Conservation (phyloP, 2,888 invertebrate genomes). For the Drosophila falleni region DNA sequence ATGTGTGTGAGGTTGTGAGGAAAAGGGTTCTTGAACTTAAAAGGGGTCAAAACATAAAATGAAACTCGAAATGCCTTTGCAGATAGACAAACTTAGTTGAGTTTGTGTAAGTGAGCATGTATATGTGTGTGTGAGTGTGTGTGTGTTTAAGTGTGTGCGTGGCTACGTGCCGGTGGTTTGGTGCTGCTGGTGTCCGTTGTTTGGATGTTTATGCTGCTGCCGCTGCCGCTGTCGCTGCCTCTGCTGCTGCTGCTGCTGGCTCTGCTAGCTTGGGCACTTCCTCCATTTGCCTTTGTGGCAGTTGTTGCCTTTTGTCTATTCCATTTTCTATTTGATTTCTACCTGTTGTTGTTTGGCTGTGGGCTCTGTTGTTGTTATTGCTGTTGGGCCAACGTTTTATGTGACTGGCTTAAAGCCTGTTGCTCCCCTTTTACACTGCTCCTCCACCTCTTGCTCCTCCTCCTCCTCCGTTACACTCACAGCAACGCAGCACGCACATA, state of each 20-base stretch:
- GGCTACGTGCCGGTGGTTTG: constrained; percentile 62
- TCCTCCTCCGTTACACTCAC: constrained; percentile 32
- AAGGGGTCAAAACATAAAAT: constrained; percentile 84
- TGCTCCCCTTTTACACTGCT: constrained; percentile 68
- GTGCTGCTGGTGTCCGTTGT: constrained; percentile 72
- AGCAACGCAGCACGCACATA: constrained; percentile 55
- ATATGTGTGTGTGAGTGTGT: constrained; percentile 31
- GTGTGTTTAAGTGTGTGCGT: constrained; percentile 42
- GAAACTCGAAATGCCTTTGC: constrained; percentile 81
- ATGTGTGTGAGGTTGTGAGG: constrained; percentile 65
- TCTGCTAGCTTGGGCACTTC: constrained; percentile 63
- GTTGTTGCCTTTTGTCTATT: constrained; percentile 71
- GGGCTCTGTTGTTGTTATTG: constrained; percentile 38
- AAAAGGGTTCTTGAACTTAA: constrained; percentile 85
- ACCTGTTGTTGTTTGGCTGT: constrained; percentile 73
- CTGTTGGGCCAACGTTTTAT: constrained; percentile 49
- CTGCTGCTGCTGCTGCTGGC: constrained; percentile 25
- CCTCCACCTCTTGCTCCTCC: neutral
- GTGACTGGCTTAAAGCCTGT: constrained; percentile 68
- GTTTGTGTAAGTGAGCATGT: constrained; percentile 42
- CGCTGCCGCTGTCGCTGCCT: constrained; percentile 26
- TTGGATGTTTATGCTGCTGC: constrained; percentile 58
- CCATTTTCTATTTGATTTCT: constrained; percentile 79
- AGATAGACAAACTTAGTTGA: constrained; percentile 75
- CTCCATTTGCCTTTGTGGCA: constrained; percentile 71